Evolutionary conservation across 2,113 vertebrate species (phyloP), one percentile per base, ranked within the genome.

Genomic region (Gopherus evgoodei): DNA sequence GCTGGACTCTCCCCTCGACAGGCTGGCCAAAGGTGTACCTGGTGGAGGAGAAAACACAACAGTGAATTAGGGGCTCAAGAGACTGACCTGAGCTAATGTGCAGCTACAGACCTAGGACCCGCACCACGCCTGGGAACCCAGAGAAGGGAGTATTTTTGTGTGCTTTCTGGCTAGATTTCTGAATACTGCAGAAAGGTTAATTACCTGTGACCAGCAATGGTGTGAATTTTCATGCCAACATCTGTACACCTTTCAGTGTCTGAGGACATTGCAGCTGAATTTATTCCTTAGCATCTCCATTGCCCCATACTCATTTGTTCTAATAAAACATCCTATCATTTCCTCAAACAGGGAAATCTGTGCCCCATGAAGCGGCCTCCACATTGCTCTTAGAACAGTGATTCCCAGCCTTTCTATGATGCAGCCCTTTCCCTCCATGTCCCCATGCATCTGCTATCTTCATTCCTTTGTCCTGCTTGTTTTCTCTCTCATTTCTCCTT

Each of bases 1-100:
- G 85, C 5, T 91, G 90, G 69, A 96, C 94, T 21, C 88, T 90
- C 12, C 97, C 97, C 50, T 97, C 90, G 50, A 97, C 89, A 80
- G 97, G 97, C 16, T 98, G 93, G 29, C 97, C 98, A 62, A 96
- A 98, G 14, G 96, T 97, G 75, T 98, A 98, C 53, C 98, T 98
- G 83, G 42, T 11, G 11, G 6, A 79, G 85, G 50, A 96, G 49
- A 50, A 90, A 79, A 87, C 25, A 82, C 1, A 49, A 52, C 13
- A n/a, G 1, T 57, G 57, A 90, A 21, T 5, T 56, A 21, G 38
- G 53, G 76, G 8, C 14, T 22, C 93, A 57, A 89, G 83, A 84
- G 92, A 62, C 3, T 84, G 6, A 38, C 42, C 25, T 72, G 62
- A 80, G 0, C 0, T 78, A 81, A 81, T 1, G 3, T 12, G 11